A percentile compares a stretch with the other conserved stretches of the same genome.
Conservation (phyloP, 2,888 invertebrate genomes). For the Folsomia candida region DNA sequence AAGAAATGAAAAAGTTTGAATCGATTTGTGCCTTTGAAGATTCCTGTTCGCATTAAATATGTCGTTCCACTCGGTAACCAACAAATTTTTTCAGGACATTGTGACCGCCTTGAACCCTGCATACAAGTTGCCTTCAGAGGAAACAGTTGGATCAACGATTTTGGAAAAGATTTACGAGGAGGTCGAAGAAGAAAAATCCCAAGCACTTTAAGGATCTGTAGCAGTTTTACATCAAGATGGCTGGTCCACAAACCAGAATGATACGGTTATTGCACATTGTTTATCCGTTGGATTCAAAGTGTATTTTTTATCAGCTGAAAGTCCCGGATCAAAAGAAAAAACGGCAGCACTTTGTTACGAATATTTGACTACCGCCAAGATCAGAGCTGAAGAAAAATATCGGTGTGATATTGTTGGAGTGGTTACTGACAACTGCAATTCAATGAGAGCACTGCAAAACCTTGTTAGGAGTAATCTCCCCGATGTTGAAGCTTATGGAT, state of each 20-base stretch:
- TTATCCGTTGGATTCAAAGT: slow-evolving; percentile 1
- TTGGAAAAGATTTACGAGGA: slow-evolving; percentile 18
- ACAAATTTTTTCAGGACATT: not conserved
- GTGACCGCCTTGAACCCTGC: not conserved
- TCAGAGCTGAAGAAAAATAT: not conserved
- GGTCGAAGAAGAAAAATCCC: not conserved
- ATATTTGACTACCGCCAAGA: slow-evolving; percentile 1
- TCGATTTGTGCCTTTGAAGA: no score
- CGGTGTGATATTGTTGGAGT: slow-evolving; percentile 13
- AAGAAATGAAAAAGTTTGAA: no score
- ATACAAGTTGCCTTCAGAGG: not conserved
- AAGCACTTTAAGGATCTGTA: slow-evolving; percentile 8
- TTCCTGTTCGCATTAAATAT: not conserved
- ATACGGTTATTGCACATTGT: slow-evolving; percentile 27
- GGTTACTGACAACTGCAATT: slow-evolving; percentile 24
- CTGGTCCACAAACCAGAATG: slow-evolving; percentile 27
- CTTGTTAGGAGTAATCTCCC: not conserved
- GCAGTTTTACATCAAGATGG: slow-evolving; percentile 30
- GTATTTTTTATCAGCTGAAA: slow-evolving; percentile 16
- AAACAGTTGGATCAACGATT: not conserved
- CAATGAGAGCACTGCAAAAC: slow-evolving; percentile 3
- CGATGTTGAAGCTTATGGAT: slow-evolving; percentile 16
- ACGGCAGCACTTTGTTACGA: slow-evolving; percentile 13
- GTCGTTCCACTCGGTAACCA: not conserved
- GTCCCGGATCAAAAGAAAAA: slow-evolving; percentile 9